These are phyloP conservation scores for Philaethria dido DNA, from an alignment of 2,888 invertebrate species.

Conservation along the genomic window DNA sequence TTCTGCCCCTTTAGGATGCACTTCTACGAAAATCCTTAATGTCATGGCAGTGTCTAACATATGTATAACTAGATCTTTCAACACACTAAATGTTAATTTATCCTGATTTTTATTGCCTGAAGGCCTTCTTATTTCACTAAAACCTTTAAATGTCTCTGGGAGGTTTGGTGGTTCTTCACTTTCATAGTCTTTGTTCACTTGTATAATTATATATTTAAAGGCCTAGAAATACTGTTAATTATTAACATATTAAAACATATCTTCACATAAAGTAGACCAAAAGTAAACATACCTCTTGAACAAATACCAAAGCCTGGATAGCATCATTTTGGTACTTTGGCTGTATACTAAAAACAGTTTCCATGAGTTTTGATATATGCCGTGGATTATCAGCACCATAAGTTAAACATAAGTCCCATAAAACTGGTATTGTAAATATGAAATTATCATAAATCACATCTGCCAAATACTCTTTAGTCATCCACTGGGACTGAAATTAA, in stretches of 20 bases:
- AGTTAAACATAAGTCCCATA: conserved; percentile 90
- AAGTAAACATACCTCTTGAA: conserved; percentile 73
- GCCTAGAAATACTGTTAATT: conserved; percentile 55
- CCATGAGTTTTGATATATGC: conserved; percentile 86
- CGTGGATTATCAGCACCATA: conserved; percentile 87
- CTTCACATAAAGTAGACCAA: background rate
- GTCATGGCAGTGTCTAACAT: conserved; percentile 88
- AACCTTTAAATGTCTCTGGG: conserved; percentile 77
- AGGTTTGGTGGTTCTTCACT: conserved; percentile 72
- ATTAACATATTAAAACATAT: conserved; percentile 2
- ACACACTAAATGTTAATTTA: conserved; percentile 69
- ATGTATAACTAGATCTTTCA: conserved; percentile 88
- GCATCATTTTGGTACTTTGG: conserved; percentile 87
- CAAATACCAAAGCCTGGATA: conserved; percentile 76
- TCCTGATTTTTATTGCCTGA: conserved; percentile 56
- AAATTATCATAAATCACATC: conserved; percentile 90
- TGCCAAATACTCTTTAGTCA: conserved; percentile 86
- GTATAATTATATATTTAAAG: conserved; percentile 78
- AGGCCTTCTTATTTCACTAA: conserved; percentile 69
- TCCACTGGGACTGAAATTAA: conserved; percentile 81
- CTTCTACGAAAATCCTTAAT: conserved; percentile 86
- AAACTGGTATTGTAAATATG: conserved; percentile 91
- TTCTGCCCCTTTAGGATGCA: conserved; percentile 82
- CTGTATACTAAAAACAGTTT: conserved; percentile 86
- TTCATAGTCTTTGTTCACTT: conserved; percentile 79